A percentile compares a stretch with the other conserved stretches of the same genome.
These are phyloP conservation scores for Sycophila texana DNA, from an alignment of 2,888 invertebrate species.

Conservation along the genomic window DNA sequence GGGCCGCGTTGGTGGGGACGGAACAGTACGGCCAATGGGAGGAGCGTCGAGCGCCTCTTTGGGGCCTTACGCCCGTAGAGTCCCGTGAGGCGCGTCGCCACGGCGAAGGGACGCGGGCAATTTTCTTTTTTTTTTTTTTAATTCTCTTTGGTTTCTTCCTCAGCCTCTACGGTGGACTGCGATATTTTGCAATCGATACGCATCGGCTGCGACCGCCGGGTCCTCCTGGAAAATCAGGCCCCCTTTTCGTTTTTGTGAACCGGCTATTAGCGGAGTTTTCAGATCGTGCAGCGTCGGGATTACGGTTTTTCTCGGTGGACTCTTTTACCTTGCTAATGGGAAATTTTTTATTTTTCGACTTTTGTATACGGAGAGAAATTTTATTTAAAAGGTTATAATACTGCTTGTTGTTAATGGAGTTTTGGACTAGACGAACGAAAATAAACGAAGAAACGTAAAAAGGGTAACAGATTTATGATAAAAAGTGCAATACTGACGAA, in stretches of 20 bases:
- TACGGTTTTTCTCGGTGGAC: neutral
- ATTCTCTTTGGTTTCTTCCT: no score
- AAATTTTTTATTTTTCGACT: no score
- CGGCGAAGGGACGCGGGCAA: constrained; percentile 3
- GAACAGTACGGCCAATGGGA: constrained; percentile 43
- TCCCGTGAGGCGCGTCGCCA: neutral
- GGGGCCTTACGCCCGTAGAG: constrained; percentile 19
- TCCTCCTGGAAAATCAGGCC: no score
- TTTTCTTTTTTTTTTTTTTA: neutral
- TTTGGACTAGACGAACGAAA: no score
- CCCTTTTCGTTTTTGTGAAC: neutral
- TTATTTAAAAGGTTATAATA: no score
- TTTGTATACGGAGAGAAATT: no score
- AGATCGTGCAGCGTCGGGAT: neutral
- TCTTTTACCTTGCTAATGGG: neutral
- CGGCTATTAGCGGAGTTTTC: neutral
- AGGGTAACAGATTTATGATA: no score
- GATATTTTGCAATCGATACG: constrained; percentile 24
- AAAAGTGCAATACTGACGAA: no score
- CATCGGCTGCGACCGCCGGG: constrained; percentile 7
- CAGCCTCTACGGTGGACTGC: neutral
- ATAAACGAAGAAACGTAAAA: no score
- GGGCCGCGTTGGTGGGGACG: constrained; percentile 32
- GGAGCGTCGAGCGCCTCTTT: neutral
- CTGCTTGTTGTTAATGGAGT: no score